phyloP scores from a whole-genome alignment of 2,113 vertebrate species.

The Alectura lathami region DNA sequence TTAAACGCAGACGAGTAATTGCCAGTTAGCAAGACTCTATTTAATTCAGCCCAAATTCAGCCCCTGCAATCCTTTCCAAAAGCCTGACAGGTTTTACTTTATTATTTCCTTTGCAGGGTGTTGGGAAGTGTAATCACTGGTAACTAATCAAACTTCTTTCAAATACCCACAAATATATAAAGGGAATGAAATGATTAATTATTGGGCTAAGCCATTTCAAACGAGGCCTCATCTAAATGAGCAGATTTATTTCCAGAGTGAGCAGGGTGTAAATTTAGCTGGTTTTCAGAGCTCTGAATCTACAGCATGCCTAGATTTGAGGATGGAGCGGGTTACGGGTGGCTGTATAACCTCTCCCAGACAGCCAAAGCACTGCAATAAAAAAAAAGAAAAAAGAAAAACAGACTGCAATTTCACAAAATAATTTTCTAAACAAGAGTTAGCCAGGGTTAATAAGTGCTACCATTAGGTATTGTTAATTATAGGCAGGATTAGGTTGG shows the following conservation, averaged over 20 bases:
- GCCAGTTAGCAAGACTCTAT: not conserved
- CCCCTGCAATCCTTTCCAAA: constrained; percentile 40
- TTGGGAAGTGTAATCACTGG: constrained; percentile 68
- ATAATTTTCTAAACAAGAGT: not conserved
- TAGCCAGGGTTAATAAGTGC: not conserved
- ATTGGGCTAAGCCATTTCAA: constrained; percentile 69
- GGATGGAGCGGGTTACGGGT: constrained; percentile 21
- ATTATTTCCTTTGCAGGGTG: constrained; percentile 66
- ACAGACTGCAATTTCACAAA: not conserved
- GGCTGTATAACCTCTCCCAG: constrained; percentile 16
- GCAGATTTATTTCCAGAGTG: constrained; percentile 73
- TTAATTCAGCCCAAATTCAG: constrained; percentile 49
- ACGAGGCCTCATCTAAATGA: constrained; percentile 75
- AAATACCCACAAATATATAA: constrained; percentile 72
- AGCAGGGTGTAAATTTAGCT: constrained; percentile 70
- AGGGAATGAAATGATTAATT: constrained; percentile 76
- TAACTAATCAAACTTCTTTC: constrained; percentile 77
- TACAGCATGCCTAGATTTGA: constrained; percentile 33
- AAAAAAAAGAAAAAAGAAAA: constrained; percentile 1
- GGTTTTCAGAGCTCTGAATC: constrained; percentile 58
- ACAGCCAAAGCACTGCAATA: not conserved
- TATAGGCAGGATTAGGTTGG: not conserved
- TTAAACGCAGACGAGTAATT: constrained; percentile 52
- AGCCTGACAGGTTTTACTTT: constrained; percentile 62
- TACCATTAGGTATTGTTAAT: not conserved